Evolutionary conservation across 2,888 invertebrate species (phyloP).

Genomic region (Caenorhabditis wallacei): DNA sequence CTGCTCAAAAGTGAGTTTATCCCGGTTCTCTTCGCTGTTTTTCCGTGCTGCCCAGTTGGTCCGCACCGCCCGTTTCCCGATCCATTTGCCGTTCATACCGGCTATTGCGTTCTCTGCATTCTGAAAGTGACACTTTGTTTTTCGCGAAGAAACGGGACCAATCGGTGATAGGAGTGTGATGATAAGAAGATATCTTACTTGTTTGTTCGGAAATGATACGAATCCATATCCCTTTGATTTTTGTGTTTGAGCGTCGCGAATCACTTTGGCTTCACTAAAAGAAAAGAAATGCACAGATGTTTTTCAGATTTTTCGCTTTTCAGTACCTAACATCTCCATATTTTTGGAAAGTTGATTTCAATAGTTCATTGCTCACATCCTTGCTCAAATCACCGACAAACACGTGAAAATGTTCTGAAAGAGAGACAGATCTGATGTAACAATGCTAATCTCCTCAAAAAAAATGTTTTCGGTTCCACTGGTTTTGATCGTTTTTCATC

Average conservation of each 20-base stretch:
- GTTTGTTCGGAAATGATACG: slow-evolving; percentile 98
- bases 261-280: slow-evolving; percentile 94
- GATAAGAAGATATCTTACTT: slow-evolving; percentile 84
- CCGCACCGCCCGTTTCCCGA: slow-evolving; percentile 96
- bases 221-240: slow-evolving; percentile 99
- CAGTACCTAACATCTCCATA: slow-evolving; percentile 92
- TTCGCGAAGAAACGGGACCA: background rate
- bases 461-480: slow-evolving; percentile 2
- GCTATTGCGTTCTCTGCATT: slow-evolving; percentile 98
- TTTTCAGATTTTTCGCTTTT: background rate
- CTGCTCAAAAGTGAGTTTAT: slow-evolving; percentile 79
- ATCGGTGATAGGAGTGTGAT: slow-evolving; percentile 19
- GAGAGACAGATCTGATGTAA: background rate
- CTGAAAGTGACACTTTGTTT: slow-evolving; percentile 72
- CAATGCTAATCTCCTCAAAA: background rate
- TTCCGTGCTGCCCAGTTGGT: slow-evolving; percentile 99
- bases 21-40: slow-evolving; percentile 86
- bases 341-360: slow-evolving; percentile 97
- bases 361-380: slow-evolving; percentile 97
- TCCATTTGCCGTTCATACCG: slow-evolving; percentile 99
- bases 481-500: slow-evolving; percentile 1
- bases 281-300: no score
- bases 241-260: slow-evolving; percentile 97
- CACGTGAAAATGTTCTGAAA: slow-evolving; percentile 94
- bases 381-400: slow-evolving; percentile 99